phyloP scores from a whole-genome alignment of 2,113 vertebrate species.

The Apodemus sylvaticus region DNA sequence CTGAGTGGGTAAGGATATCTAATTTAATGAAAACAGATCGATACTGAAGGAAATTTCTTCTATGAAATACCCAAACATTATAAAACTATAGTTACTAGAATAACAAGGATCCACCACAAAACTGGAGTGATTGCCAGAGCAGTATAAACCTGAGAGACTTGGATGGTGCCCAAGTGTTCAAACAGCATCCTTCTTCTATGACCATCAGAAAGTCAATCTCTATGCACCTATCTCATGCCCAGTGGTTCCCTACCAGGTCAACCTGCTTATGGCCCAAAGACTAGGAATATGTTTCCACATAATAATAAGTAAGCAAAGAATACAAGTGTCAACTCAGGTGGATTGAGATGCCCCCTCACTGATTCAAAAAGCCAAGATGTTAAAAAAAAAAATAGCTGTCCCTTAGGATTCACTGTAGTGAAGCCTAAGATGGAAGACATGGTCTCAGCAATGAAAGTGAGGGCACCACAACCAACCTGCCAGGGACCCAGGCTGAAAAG shows the following conservation, averaged over 20 bases:
- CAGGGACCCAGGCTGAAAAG: background rate
- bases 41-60: background rate
- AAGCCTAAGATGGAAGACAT: background rate
- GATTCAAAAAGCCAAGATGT: background rate
- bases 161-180: background rate
- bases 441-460: background rate
- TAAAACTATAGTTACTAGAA: background rate
- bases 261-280: background rate
- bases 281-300: background rate
- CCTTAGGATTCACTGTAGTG: background rate
- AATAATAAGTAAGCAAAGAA: background rate
- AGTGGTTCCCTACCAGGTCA: background rate
- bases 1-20: background rate
- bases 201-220: background rate
- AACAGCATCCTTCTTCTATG: background rate
- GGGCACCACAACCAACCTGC: background rate
- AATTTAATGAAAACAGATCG: background rate
- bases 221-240: background rate
- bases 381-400: background rate
- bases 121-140: background rate
- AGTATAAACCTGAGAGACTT: background rate
- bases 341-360: background rate
- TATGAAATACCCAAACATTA: background rate
- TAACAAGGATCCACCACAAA: background rate
- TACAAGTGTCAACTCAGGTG: background rate